These are phyloP conservation scores for Sturnira hondurensis DNA, from an alignment of 2,113 vertebrate genomes.

Conservation along the genomic window DNA sequence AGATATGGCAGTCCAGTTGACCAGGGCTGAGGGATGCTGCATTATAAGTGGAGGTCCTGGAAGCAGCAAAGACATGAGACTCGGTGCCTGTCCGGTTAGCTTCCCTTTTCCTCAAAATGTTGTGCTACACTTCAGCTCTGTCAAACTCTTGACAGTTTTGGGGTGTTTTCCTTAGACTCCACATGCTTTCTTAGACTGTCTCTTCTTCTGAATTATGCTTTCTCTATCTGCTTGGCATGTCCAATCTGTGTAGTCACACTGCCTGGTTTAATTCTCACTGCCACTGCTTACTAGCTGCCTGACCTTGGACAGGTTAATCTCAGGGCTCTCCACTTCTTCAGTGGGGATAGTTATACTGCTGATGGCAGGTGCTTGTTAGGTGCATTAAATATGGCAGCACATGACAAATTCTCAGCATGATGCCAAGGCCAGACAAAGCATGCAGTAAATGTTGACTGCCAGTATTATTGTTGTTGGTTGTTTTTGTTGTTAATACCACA, in stretches of 20 bases:
- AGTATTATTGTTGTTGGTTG: rapidly evolving
- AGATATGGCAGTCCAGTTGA: neutral
- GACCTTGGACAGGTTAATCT: neutral
- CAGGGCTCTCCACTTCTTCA: neutral
- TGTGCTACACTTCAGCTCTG: rapidly evolving
- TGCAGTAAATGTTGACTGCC: neutral
- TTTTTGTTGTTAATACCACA: neutral
- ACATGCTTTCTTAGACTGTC: neutral
- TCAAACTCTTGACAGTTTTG: neutral
- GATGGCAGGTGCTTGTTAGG: too few relatives aligned
- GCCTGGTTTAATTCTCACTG: neutral
- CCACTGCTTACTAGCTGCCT: neutral
- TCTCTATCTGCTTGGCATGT: neutral
- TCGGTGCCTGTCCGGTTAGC: too few relatives aligned
- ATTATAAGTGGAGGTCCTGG: neutral
- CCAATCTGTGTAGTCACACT: neutral
- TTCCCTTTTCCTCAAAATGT: too few relatives aligned
- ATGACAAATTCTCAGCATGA: rapidly evolving
- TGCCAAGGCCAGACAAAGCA: neutral
- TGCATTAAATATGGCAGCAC: neutral
- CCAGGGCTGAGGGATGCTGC: neutral
- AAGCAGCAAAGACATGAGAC: neutral
- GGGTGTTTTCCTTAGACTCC: neutral
- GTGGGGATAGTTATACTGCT: rapidly evolving
- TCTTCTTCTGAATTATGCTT: neutral